These are phyloP conservation scores for Pelodiscus sinensis DNA, from an alignment of 2,113 vertebrate species.

Conservation along the genomic window DNA sequence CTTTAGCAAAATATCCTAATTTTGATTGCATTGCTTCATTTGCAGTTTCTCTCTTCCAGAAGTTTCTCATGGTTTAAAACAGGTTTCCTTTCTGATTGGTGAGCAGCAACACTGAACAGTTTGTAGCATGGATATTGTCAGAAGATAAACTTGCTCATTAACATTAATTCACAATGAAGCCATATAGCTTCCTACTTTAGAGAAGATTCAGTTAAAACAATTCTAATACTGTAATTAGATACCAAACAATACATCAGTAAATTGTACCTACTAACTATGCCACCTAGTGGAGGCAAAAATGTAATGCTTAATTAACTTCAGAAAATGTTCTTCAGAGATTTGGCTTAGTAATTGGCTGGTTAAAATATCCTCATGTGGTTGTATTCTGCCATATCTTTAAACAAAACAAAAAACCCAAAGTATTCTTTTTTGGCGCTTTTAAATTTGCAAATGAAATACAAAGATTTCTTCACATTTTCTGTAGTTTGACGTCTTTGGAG, in stretches of 20 bases:
- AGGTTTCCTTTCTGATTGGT: neutral
- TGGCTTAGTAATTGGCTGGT: neutral
- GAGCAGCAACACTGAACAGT: neutral
- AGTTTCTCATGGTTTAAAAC: neutral
- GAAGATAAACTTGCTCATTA: neutral
- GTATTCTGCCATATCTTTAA: neutral
- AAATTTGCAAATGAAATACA: neutral
- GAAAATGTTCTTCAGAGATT: neutral
- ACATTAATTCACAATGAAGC: neutral
- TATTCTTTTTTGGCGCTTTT: neutral
- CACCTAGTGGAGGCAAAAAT: slow-evolving; percentile 59
- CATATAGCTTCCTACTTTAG: neutral
- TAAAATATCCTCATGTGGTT: rapidly evolving
- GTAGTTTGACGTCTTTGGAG: neutral
- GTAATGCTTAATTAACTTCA: neutral
- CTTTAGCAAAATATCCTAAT: neutral
- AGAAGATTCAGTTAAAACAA: neutral
- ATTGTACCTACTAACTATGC: slow-evolving; percentile 55
- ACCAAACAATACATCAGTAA: neutral
- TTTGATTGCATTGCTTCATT: neutral
- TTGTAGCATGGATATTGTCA: neutral
- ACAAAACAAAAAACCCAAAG: neutral
- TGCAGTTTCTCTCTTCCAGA: neutral
- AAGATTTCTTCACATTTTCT: neutral
- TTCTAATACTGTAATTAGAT: neutral